These are phyloP conservation scores for Nysson spinosus DNA, from an alignment of 2,888 invertebrate species.

Conservation along the genomic window DNA sequence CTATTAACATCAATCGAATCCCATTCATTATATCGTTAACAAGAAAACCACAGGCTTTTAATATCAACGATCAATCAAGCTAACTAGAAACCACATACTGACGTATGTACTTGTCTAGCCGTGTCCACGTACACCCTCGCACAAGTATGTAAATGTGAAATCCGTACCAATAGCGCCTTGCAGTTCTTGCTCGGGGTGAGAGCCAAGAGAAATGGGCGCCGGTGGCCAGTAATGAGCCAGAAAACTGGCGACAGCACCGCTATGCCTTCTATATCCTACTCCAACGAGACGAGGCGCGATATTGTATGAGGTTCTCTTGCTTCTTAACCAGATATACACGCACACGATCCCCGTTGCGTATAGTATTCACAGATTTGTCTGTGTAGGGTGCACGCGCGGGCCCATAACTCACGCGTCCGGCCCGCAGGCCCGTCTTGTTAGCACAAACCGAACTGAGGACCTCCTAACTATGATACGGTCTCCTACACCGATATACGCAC, in stretches of 20 bases:
- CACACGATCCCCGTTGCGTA: conserved; percentile 16
- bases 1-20: no score
- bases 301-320: conserved; percentile 43
- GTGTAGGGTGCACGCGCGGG: conserved; percentile 56
- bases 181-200: conserved; percentile 14
- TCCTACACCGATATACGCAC: conserved; percentile 50
- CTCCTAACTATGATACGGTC: conserved; percentile 66
- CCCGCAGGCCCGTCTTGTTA: conserved; percentile 72
- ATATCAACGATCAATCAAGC: conserved; percentile 54
- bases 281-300: conserved; percentile 60
- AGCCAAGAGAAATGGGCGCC: conserved; percentile 67
- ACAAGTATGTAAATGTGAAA: conserved; percentile 24
- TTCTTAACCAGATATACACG: conserved; percentile 6
- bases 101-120: conserved; percentile 3
- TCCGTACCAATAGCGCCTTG: conserved; percentile 24
- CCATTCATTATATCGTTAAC: no score
- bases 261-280: conserved; percentile 66
- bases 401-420: conserved; percentile 72
- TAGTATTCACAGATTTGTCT: conserved; percentile 12
- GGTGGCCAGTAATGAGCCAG: conserved; percentile 76
- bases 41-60: conserved; percentile 39
- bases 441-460: conserved; percentile 61
- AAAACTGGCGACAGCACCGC: conserved; percentile 76
- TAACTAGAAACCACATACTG: conserved; percentile 14
- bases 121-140: not conserved